Percentiles rank a stretch among this genome's conserved stretches.
phyloP scores from a whole-genome alignment of 1,140 invertebrate species.

The Homarus americanus region DNA sequence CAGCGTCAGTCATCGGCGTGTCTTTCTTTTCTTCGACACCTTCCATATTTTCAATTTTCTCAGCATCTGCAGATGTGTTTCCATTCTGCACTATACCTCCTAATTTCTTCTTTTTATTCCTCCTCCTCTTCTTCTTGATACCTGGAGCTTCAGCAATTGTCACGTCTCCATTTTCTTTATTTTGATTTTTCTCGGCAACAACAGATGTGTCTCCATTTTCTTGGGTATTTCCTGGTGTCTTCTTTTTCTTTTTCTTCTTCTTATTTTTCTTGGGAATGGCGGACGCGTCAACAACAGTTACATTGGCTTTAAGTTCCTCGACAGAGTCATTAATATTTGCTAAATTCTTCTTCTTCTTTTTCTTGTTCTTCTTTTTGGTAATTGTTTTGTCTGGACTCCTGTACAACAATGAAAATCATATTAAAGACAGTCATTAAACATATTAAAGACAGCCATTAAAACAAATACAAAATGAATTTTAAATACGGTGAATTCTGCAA shows the following conservation, averaged over 20 bases:
- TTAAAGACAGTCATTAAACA: too few species aligned
- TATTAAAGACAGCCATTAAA: background rate
- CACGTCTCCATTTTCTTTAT: background rate
- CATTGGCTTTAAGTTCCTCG: background rate
- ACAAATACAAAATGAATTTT: too few species aligned
- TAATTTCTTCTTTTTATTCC: background rate
- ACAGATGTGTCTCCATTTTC: background rate
- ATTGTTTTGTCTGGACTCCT: slow-evolving; percentile 1
- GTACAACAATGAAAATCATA: background rate
- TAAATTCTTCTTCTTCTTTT: background rate
- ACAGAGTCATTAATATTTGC: background rate
- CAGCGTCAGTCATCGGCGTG: background rate
- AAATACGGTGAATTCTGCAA: too few species aligned
- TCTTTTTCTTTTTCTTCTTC: background rate
- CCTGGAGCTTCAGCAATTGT: background rate
- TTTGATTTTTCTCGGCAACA: too few species aligned
- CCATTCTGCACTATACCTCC: background rate
- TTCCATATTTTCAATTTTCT: too few species aligned
- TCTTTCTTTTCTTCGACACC: background rate
- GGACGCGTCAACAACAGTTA: background rate
- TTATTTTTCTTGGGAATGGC: background rate
- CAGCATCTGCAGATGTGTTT: background rate
- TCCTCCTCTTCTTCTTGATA: background rate
- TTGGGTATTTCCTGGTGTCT: background rate
- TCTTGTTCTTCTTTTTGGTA: slow-evolving; percentile 6